Evolutionary conservation across 2,113 vertebrate genomes (phyloP).

Genomic region (Myotis davidii): DNA sequence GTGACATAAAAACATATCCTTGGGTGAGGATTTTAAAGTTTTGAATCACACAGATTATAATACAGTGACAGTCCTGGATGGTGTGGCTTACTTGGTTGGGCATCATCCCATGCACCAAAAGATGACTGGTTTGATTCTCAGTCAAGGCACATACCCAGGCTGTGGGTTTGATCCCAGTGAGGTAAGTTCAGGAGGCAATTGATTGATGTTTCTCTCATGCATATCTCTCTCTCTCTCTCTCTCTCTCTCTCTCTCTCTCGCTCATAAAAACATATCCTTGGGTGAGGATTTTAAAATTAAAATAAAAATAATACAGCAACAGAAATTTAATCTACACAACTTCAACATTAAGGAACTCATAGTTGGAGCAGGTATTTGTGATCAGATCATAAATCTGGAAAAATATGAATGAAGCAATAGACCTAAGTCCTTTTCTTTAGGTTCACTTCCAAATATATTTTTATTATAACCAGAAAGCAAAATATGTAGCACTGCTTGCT

Average conservation of each 20-base stretch:
- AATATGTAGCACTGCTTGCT: not conserved
- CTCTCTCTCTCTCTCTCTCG: not conserved
- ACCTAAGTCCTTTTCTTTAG: not conserved
- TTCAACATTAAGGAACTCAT: not conserved
- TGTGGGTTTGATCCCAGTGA: not conserved
- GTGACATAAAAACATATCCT: too few species aligned
- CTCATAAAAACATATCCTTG: not conserved
- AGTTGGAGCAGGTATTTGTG: not conserved
- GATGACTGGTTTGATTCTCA: not conserved
- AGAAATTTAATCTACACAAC: not conserved
- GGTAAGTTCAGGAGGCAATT: not conserved
- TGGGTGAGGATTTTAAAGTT: too few species aligned
- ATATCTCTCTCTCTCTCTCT: not conserved
- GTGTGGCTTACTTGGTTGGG: not conserved
- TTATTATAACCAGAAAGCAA: conserved; percentile 8
- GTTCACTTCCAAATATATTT: not conserved
- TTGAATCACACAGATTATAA: not conserved
- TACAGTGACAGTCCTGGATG: not conserved
- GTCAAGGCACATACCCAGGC: not conserved
- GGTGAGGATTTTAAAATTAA: not conserved
- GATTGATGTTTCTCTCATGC: not conserved
- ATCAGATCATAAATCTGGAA: conserved; percentile 6
- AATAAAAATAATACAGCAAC: not conserved
- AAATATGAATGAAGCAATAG: conserved; percentile 27
- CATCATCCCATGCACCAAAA: not conserved